Base-by-base conservation (phyloP, 2,888 invertebrate genomes). In the Syrphus vitripennis region DNA sequence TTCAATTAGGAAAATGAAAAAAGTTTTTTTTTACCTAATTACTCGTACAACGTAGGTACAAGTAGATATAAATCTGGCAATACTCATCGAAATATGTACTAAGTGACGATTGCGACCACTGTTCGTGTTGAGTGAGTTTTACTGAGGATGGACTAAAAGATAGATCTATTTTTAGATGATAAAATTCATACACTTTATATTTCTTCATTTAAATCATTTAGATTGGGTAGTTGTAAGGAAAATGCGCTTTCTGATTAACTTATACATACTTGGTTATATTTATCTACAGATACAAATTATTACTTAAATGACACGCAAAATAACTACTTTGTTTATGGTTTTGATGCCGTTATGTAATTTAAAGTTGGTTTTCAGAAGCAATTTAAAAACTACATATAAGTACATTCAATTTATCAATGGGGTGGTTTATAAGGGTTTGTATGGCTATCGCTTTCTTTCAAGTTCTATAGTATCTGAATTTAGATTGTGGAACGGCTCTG, bases 161-260 rank as follows among this genome's bases (percentile, higher is more conserved):
- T 50, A 12, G 7, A 12, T 48, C 48, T 67, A 34, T 67, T 50
- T 50, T 34, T 34, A 67, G 34, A 65, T 19, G 2, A 40, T 40
- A 24, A 1, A 48, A 21, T 40, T 24, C 45, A 5, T 42, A 16
- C 19, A 10, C 10, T 16, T 42, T 19, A 45, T 65, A 10, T 63
- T 50, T 48, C 34, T 50, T 21, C 14, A 50, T 50, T 67, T 67
- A 31, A 45, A 67, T 34, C 50, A 50, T 34, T 67, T 50, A 48
- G 34, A 67, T 50, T 34, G 50, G 67, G 19, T 50, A 5, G 21
- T 67, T 67, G 67, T 67, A 21, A 67, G 50, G n/a, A 37, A 50
- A 67, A 67, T 67, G 34, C 67, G 67, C 67, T 34, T 50, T 67
- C 31, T 67, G 50, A 67, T 67, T 50, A 50, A 34, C 16, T 45